A percentile compares a stretch with the other conserved stretches of the same genome.
Conservation (phyloP, 2,113 vertebrate species). For the Rhea pennata region DNA sequence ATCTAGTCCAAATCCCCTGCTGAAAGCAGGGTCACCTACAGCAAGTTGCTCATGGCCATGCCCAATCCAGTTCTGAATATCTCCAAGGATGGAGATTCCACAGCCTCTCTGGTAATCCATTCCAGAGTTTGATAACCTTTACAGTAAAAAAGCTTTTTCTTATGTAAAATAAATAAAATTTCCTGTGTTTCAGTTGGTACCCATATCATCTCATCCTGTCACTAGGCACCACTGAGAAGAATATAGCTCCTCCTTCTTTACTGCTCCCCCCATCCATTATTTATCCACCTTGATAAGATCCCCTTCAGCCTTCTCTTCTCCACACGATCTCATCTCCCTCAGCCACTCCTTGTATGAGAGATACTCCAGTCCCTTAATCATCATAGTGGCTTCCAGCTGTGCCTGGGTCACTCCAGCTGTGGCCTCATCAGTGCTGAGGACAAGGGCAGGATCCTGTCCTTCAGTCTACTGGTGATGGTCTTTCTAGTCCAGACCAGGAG, state of each 20-base stretch:
- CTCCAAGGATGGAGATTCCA: background rate
- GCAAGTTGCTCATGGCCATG: background rate
- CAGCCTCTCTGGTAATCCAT: background rate
- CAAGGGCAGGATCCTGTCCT: background rate
- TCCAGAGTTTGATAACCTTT: background rate
- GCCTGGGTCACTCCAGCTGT: background rate
- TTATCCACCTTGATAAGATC: background rate
- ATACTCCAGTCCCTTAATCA: background rate
- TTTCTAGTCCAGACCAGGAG: background rate
- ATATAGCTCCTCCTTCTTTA: background rate
- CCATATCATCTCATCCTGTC: background rate
- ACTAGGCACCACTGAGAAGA: background rate
- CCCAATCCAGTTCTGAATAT: background rate
- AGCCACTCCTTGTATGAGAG: background rate
- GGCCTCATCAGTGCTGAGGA: background rate
- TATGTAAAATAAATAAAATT: background rate
- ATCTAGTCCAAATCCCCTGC: background rate
- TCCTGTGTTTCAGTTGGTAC: background rate
- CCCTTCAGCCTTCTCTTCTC: background rate
- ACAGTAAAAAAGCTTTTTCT: background rate
- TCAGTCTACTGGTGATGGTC: background rate
- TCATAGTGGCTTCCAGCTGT: background rate
- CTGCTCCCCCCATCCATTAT: background rate
- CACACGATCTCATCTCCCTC: background rate
- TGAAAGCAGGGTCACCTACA: background rate